phyloP scores from a whole-genome alignment of 2,888 invertebrate species.

The Hybos culiciformis region DNA sequence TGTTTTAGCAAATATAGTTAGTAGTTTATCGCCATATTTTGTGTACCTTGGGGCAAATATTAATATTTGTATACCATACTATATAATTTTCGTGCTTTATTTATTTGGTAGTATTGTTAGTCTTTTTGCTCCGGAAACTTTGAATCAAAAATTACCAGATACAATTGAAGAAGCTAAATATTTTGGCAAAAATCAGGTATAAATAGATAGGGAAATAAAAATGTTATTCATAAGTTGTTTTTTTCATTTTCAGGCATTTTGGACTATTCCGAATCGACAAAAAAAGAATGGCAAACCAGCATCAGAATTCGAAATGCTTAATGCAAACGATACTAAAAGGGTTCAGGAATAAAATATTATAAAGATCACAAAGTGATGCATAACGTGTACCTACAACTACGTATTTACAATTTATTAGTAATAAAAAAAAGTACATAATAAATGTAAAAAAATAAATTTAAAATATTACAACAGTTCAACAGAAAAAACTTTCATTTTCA shows the following conservation, averaged over 20 bases:
- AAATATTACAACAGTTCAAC: too few relatives aligned
- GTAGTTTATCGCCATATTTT: slow-evolving; percentile 45
- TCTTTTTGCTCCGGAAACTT: slow-evolving; percentile 47
- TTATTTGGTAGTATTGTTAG: slow-evolving; percentile 37
- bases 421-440: too few relatives aligned
- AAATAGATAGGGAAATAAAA: slow-evolving; percentile 7
- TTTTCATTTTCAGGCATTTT: slow-evolving; percentile 28
- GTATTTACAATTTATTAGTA: too few relatives aligned
- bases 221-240: not conserved
- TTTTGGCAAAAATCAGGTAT: slow-evolving; percentile 40
- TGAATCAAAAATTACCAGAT: slow-evolving; percentile 48
- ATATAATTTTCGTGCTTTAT: slow-evolving; percentile 34
- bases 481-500: too few relatives aligned
- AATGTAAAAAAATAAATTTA: too few relatives aligned
- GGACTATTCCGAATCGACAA: slow-evolving; percentile 31
- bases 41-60: slow-evolving; percentile 40
- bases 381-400: too few relatives aligned
- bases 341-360: too few relatives aligned
- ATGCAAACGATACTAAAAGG: too few relatives aligned
- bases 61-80: slow-evolving; percentile 36
- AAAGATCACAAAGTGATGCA: too few relatives aligned
- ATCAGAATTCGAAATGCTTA: too few relatives aligned
- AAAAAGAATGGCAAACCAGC: too few relatives aligned
- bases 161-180: slow-evolving; percentile 45
- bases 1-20: slow-evolving; percentile 41